Percentiles rank a stretch among this genome's conserved stretches.
These are phyloP conservation scores for Petrocephalus sullivani DNA, from an alignment of 2,797 vertebrate species.

Conservation along the genomic window DNA sequence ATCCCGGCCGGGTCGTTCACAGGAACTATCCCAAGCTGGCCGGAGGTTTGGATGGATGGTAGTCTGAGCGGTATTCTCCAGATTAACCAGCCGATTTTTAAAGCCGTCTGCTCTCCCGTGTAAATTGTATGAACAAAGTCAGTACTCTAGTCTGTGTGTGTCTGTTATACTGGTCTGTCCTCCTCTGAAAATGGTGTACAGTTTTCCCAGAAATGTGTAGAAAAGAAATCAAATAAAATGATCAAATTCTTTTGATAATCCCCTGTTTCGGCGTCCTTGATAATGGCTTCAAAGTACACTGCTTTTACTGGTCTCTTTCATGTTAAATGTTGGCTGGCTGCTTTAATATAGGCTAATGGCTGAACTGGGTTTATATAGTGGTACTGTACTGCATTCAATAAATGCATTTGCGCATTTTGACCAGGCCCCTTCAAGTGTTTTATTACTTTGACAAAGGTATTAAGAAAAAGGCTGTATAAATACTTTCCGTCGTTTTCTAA, in stretches of 20 bases:
- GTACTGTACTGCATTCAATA: background rate
- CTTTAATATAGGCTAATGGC: background rate
- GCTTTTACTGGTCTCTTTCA: background rate
- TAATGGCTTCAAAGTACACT: background rate
- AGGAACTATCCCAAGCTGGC: background rate
- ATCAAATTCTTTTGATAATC: constrained; percentile 69
- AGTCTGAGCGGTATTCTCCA: constrained; percentile 32
- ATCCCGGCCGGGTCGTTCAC: constrained; percentile 12
- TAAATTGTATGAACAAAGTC: constrained; percentile 56
- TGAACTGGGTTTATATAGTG: background rate
- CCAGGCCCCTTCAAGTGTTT: background rate
- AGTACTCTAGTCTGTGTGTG: constrained; percentile 53
- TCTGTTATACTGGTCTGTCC: constrained; percentile 69
- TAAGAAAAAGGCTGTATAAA: background rate
- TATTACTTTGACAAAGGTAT: background rate
- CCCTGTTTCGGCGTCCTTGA: background rate
- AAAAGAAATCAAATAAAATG: constrained; percentile 67
- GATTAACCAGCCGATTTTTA: constrained; percentile 52
- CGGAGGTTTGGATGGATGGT: background rate
- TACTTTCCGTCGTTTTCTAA: background rate
- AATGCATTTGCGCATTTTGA: background rate
- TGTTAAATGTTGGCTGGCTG: background rate
- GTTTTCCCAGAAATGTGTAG: constrained; percentile 51
- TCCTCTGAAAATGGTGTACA: constrained; percentile 65
- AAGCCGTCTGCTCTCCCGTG: constrained; percentile 16